Conservation (phyloP, 2,797 vertebrate genomes). For the Parotocinclus haroldoi region DNA sequence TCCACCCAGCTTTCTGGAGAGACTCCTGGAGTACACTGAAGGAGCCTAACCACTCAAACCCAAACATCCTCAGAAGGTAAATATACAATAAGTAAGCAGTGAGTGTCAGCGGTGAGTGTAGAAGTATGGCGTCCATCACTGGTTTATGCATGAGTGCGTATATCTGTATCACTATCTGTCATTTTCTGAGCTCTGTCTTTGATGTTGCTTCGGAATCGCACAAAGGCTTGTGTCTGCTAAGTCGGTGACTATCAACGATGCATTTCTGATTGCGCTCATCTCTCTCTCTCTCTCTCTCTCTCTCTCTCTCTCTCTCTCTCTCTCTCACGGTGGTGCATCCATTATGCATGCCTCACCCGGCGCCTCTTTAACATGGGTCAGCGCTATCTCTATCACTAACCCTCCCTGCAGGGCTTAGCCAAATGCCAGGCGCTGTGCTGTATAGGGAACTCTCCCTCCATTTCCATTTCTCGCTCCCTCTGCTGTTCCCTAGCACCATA, state of each 20-base stretch:
- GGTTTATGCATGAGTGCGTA: background rate
- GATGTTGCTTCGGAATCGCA: background rate
- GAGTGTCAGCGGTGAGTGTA: too few species aligned
- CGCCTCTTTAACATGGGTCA: slow-evolving; percentile 64
- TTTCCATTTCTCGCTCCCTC: slow-evolving; percentile 1
- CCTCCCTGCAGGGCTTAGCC: slow-evolving; percentile 58
- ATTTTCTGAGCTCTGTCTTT: background rate
- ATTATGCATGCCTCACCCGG: slow-evolving; percentile 63
- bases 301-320: background rate
- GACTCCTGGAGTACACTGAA: too few species aligned
- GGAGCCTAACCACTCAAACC: too few species aligned
- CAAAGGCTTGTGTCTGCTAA: slow-evolving; percentile 5
- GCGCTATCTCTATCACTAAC: slow-evolving; percentile 44
- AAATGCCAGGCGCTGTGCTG: slow-evolving; percentile 58
- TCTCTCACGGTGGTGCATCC: slow-evolving; percentile 48
- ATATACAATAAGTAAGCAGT: too few species aligned
- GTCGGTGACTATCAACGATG: slow-evolving; percentile 9
- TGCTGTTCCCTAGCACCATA: slow-evolving; percentile 4
- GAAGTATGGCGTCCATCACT: background rate
- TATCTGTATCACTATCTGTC: background rate
- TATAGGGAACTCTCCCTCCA: slow-evolving; percentile 39
- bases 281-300: slow-evolving; percentile 12
- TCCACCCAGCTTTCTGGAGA: too few species aligned
- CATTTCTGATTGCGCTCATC: slow-evolving; percentile 11
- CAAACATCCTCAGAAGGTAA: too few species aligned